phyloP scores from a whole-genome alignment of 1,140 invertebrate genomes.

The Drosophila nebulosa region DNA sequence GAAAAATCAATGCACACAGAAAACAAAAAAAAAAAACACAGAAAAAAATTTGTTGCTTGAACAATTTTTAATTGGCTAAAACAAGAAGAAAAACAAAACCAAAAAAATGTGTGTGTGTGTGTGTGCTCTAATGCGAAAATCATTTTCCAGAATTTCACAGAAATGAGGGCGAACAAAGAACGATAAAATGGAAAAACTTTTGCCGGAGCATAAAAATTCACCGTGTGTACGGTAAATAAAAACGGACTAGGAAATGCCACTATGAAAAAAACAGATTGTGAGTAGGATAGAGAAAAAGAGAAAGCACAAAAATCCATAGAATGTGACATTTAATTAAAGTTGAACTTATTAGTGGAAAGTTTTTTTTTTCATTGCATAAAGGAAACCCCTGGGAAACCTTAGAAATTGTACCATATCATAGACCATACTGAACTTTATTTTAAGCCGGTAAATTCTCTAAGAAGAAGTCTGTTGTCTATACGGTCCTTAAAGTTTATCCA shows the following conservation, averaged over 20 bases:
- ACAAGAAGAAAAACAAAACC: background rate
- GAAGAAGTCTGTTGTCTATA: no score
- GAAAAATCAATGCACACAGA: conserved; percentile 56
- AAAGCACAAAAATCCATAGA: background rate
- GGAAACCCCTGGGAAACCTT: no score
- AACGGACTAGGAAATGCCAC: background rate
- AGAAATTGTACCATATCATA: no score
- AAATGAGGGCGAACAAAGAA: conserved; percentile 6
- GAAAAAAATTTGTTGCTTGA: conserved; percentile 23
- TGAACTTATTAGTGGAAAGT: background rate
- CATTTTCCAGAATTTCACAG: background rate
- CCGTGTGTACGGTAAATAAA: background rate
- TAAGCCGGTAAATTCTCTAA: no score
- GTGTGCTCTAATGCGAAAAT: conserved; percentile 1
- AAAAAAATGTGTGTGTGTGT: background rate
- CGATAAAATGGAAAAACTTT: background rate
- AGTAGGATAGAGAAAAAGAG: background rate
- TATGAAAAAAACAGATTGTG: background rate
- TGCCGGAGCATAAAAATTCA: background rate
- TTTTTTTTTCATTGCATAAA: no score
- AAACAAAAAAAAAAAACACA: background rate
- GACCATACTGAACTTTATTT: no score
- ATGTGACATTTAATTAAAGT: background rate
- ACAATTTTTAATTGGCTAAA: conserved; percentile 41
- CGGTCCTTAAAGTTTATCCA: no score